Evolutionary conservation across 2,888 invertebrate genomes (phyloP).

Genomic region (Julus scanicus): DNA sequence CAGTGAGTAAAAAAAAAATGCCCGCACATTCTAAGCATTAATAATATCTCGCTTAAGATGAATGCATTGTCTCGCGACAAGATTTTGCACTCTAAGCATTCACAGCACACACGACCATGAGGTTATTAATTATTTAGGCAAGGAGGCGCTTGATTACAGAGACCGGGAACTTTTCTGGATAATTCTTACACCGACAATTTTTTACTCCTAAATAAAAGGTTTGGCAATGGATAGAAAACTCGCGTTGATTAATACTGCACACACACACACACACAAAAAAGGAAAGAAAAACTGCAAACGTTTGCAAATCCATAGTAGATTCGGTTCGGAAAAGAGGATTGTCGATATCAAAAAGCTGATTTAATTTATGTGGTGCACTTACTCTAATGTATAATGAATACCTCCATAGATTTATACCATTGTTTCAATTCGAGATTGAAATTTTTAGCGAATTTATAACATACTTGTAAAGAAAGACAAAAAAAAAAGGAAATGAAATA

Average conservation of each 20-base stretch:
- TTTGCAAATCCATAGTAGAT: background rate
- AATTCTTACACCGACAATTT: constrained; percentile 2
- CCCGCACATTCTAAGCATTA: background rate
- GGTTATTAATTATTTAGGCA: constrained; percentile 46
- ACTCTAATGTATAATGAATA: background rate
- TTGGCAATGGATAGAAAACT: constrained; percentile 1
- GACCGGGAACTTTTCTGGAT: background rate
- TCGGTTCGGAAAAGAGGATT: background rate
- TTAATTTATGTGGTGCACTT: constrained; percentile 19
- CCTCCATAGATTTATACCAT: background rate
- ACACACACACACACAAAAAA: background rate
- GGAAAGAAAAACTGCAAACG: background rate
- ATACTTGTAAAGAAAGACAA: background rate
- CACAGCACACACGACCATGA: background rate
- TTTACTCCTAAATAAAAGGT: background rate
- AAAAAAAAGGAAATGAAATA: background rate
- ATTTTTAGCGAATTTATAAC: background rate
- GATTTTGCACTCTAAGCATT: constrained; percentile 47
- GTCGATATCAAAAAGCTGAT: background rate
- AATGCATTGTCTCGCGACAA: constrained; percentile 31
- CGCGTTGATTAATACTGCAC: background rate
- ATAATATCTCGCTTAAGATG: constrained; percentile 36
- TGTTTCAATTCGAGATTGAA: background rate
- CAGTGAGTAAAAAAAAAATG: background rate
- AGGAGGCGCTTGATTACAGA: constrained; percentile 4